Conservation (phyloP, 1,140 invertebrate species). For the Bombus confusus region DNA sequence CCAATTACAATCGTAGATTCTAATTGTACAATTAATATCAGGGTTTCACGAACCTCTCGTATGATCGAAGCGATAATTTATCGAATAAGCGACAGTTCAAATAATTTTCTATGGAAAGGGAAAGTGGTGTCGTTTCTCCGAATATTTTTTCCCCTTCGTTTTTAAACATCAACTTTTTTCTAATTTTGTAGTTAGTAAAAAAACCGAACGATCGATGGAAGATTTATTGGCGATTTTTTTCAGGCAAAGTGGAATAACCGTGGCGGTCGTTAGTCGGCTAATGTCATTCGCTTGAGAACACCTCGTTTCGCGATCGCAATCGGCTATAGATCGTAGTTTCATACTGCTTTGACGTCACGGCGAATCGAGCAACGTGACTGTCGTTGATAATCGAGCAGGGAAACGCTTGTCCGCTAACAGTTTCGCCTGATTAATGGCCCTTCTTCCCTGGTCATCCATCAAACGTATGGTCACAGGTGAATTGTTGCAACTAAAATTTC, state of each 20-base stretch:
- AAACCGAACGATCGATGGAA: not conserved
- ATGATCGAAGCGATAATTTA: not conserved
- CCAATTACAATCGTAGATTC: too few relatives aligned
- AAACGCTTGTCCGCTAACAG: not conserved
- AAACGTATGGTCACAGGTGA: not conserved
- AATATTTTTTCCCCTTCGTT: too few relatives aligned
- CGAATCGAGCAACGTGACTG: constrained; percentile 37
- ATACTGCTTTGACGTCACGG: constrained; percentile 32
- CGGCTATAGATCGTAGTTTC: not conserved
- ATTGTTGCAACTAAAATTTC: not conserved
- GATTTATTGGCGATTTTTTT: not conserved
- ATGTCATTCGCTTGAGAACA: not conserved
- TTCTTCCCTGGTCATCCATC: constrained; percentile 14
- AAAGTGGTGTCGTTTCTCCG: too few relatives aligned
- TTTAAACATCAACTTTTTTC: too few relatives aligned
- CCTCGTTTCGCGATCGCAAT: constrained; percentile 11
- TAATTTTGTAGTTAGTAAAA: too few relatives aligned
- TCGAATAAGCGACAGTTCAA: too few relatives aligned
- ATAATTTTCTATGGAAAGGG: too few relatives aligned
- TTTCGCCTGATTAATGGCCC: constrained; percentile 34
- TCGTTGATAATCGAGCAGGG: constrained; percentile 26
- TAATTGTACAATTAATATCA: not conserved
- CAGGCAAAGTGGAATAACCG: too few relatives aligned
- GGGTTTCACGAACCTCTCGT: too few relatives aligned
- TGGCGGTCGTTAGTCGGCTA: too few relatives aligned